Conservation (phyloP, 2,797 vertebrate genomes). For the Triplophysa bombifrons region DNA sequence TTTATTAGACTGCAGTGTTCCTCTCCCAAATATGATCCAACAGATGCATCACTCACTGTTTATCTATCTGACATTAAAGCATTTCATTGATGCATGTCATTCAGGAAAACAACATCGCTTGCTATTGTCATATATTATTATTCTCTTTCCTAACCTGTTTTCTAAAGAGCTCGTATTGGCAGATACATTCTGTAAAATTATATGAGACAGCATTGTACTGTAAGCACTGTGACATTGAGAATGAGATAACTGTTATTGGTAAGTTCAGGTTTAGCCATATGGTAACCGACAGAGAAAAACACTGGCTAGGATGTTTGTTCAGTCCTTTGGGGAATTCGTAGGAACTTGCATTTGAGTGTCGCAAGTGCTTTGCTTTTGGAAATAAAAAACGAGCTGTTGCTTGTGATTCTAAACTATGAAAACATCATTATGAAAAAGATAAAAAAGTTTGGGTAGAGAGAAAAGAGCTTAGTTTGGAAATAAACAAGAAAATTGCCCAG, state of each 20-base stretch:
- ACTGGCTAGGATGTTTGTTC: constrained; percentile 29
- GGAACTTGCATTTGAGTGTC: constrained; percentile 29
- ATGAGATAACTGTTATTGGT: constrained; percentile 46
- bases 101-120: background rate
- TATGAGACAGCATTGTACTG: constrained; percentile 29
- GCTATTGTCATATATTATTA: constrained; percentile 53
- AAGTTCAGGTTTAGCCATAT: constrained; percentile 55
- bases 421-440: background rate
- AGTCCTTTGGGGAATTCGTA: constrained; percentile 7
- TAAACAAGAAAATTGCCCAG: constrained; percentile 72
- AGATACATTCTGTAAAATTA: constrained; percentile 61
- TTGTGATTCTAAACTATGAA: constrained; percentile 42
- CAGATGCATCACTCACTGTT: constrained; percentile 53
- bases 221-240: constrained; percentile 20
- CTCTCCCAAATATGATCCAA: constrained; percentile 40
- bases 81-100: background rate
- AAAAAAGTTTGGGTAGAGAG: constrained; percentile 61
- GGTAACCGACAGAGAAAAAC: constrained; percentile 44
- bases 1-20: constrained; percentile 18
- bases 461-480: constrained; percentile 75
- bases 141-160: constrained; percentile 54
- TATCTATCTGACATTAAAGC: constrained; percentile 66
- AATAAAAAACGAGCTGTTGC: constrained; percentile 3
- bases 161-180: constrained; percentile 65
- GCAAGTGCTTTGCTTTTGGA: background rate